Percentiles rank a stretch among this genome's conserved stretches.
phyloP scores from a whole-genome alignment of 2,113 vertebrate genomes.

The Pedetes capensis region DNA sequence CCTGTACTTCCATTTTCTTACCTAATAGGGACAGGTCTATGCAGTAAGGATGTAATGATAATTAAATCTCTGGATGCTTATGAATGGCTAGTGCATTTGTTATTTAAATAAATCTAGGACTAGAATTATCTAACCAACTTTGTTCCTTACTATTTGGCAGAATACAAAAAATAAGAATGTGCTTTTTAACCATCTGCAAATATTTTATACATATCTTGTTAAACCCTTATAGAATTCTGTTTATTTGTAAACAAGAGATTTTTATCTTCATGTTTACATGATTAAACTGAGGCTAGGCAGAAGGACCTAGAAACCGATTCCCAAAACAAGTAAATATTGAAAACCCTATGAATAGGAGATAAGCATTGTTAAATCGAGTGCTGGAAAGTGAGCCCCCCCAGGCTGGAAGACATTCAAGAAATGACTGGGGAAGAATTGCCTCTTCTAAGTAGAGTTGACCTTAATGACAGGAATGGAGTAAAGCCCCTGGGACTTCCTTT shows the following conservation, averaged over 20 bases:
- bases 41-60: not conserved
- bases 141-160: not conserved
- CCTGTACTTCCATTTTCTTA: not conserved
- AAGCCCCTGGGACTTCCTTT: too few relatives aligned
- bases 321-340: too few relatives aligned
- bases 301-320: too few relatives aligned
- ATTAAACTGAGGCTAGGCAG: too few relatives aligned
- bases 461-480: too few relatives aligned
- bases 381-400: too few relatives aligned
- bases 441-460: too few relatives aligned
- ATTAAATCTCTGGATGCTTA: not conserved
- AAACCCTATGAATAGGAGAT: too few relatives aligned
- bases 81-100: not conserved
- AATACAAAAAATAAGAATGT: not conserved
- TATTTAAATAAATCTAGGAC: not conserved
- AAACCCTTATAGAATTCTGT: not conserved
- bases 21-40: not conserved
- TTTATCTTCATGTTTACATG: not conserved
- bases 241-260: not conserved
- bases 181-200: not conserved
- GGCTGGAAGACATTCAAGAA: too few relatives aligned
- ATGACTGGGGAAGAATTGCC: too few relatives aligned
- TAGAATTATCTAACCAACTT: not conserved
- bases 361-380: too few relatives aligned
- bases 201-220: not conserved